A percentile compares a stretch with the other conserved stretches of the same genome.
Conservation (phyloP, 2,888 invertebrate genomes). For the Andrena hattorfiana region DNA sequence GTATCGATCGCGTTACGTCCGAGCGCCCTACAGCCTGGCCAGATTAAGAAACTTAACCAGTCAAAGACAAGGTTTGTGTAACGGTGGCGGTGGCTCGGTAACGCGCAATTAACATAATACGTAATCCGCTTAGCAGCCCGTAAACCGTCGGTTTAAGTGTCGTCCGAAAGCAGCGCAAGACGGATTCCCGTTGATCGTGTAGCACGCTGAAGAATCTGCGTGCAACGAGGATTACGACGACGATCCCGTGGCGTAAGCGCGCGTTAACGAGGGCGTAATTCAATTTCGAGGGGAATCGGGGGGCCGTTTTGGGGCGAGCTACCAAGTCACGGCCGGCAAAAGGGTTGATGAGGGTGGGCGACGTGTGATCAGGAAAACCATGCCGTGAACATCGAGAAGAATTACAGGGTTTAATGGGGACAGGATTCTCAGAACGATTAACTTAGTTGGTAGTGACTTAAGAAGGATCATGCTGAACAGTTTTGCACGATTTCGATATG, state of each 20-base stretch:
- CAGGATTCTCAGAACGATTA: no score
- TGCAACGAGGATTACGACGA: conserved; percentile 7
- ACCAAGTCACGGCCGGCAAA: not conserved
- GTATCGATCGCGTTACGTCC: conserved; percentile 8
- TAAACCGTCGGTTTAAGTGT: conserved; percentile 31
- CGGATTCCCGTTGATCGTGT: conserved; percentile 6
- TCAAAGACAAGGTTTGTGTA: conserved; percentile 28
- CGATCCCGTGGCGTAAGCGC: not conserved
- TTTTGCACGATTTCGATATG: no score
- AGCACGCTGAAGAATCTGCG: conserved; percentile 13
- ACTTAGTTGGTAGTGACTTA: no score
- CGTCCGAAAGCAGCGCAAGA: conserved; percentile 30
- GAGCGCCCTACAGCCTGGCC: not conserved
- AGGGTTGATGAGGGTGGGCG: not conserved
- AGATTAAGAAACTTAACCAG: conserved; percentile 34
- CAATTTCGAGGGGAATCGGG: not conserved
- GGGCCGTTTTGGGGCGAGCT: not conserved
- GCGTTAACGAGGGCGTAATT: conserved; percentile 19
- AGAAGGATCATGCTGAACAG: no score
- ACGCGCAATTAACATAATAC: conserved; percentile 45
- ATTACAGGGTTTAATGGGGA: not conserved
- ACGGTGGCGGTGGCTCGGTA: conserved; percentile 3
- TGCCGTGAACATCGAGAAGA: not conserved
- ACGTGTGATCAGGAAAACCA: not conserved
- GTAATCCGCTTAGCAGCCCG: conserved; percentile 35